Evolutionary conservation across 2,113 vertebrate genomes (phyloP).

Genomic region (Neodontobutis hainanensis): DNA sequence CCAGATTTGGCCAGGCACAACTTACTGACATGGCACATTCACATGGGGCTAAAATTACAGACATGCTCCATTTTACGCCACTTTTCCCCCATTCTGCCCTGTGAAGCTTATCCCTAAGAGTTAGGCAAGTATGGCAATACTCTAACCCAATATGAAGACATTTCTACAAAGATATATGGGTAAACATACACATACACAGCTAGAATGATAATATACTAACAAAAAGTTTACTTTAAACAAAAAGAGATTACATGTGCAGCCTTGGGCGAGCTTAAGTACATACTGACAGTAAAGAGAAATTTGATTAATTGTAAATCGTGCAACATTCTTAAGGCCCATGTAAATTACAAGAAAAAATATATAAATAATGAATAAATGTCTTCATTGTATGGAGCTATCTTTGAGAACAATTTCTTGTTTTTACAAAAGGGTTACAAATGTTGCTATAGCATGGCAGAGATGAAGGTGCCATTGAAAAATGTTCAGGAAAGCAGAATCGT

Average conservation of each 20-base stretch:
- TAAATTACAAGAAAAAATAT: too few species aligned
- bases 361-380: too few species aligned
- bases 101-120: conserved; percentile 27
- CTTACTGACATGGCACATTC: conserved; percentile 38
- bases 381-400: background rate
- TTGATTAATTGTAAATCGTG: background rate
- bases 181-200: conserved; percentile 5
- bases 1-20: conserved; percentile 20
- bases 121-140: background rate
- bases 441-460: background rate
- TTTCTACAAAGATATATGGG: conserved; percentile 28
- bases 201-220: too few species aligned
- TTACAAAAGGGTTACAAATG: background rate
- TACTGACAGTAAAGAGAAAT: background rate
- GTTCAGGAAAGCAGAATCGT: too few species aligned
- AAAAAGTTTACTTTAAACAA: too few species aligned
- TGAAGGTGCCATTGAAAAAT: background rate
- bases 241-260: background rate
- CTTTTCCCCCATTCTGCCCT: background rate
- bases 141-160: background rate
- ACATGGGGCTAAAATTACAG: conserved; percentile 27
- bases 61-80: conserved; percentile 34
- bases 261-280: background rate
- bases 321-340: too few species aligned
- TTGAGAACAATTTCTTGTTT: background rate